A percentile compares a stretch with the other conserved stretches of the same genome.
Evolutionary conservation across 1,140 invertebrate genomes (phyloP).

Genomic region (Nymphalis io): DNA sequence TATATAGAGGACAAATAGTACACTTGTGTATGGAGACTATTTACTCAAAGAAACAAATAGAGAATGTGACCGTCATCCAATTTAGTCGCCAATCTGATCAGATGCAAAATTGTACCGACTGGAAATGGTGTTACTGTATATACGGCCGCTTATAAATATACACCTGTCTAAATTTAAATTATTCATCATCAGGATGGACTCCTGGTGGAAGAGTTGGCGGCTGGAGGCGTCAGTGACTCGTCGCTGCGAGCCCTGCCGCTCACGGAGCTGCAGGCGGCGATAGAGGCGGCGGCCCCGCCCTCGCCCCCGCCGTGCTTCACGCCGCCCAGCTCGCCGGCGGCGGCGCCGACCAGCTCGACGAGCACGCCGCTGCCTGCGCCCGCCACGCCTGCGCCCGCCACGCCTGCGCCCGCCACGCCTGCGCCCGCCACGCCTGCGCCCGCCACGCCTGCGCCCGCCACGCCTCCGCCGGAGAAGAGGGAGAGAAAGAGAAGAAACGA

Average conservation of each 20-base stretch:
- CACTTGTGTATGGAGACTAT: no score
- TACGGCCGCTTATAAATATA: neutral
- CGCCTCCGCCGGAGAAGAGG: constrained; percentile 24
- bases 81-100: no score
- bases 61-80: no score
- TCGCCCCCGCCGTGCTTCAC: constrained; percentile 36
- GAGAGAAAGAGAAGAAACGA: constrained; percentile 47
- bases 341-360: constrained; percentile 23
- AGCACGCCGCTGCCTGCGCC: constrained; percentile 14
- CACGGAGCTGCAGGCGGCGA: constrained; percentile 52
- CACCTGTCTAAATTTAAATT: neutral
- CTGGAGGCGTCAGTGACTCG: neutral
- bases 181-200: constrained; percentile 41
- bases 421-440: neutral
- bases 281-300: constrained; percentile 51
- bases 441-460: constrained; percentile 3
- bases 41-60: no score
- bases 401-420: constrained; percentile 8
- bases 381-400: constrained; percentile 4
- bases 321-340: constrained; percentile 29
- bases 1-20: no score
- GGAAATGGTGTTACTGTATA: no score
- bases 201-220: constrained; percentile 56
- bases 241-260: constrained; percentile 42
- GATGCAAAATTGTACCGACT: no score